Evolutionary conservation across 2,113 vertebrate species (phyloP), one percentile per base, ranked within the genome.

Genomic region (Dipodomys spectabilis): DNA sequence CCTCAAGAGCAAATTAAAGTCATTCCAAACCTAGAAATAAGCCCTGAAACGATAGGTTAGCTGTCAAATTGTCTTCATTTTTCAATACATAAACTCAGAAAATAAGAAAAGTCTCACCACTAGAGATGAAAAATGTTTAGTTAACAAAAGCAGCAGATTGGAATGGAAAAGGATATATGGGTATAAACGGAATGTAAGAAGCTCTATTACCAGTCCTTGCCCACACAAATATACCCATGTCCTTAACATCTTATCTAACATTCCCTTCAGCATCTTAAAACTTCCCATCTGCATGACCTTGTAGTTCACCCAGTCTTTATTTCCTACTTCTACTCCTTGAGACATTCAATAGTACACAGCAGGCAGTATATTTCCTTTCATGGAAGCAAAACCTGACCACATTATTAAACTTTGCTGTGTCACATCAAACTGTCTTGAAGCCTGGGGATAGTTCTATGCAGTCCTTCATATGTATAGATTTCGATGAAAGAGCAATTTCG

Each of bases 11-110:
- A 82, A 22, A 39, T 86, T 57, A 78, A 67, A 86, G 22, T 64
- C 5, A 22, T 78, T 57, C 80, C 73, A 35, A 22, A 60, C 22
- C 77, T 72, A 11, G 22, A 92, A 20, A 88, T 16, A 83, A 80
- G 15, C 7, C 30, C 69, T 86, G 11, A 45, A 86, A 81, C 86
- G 45, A 86, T 5, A 86, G 28, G 30, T 57, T 22, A 68, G 30
- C 25, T 81, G 15, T 83, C 80, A 80, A 75, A 57, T 1, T 69
- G 10, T 87, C 71, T 75, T 81, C 13, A 27, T 71, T 91, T 89
- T 83, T 69, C 44, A 91, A 91, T 72, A 90, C 95, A 87, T 25
- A 25, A 65, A 81, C 23, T 5, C 0, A 84, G 80, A 93, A 86
- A 72, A 72, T n/a, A 25, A 92, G 25, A 16, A 27, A 74, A 85